These are phyloP conservation scores for Nasonia oneida DNA, from an alignment of 2,888 invertebrate genomes.

Conservation along the genomic window DNA sequence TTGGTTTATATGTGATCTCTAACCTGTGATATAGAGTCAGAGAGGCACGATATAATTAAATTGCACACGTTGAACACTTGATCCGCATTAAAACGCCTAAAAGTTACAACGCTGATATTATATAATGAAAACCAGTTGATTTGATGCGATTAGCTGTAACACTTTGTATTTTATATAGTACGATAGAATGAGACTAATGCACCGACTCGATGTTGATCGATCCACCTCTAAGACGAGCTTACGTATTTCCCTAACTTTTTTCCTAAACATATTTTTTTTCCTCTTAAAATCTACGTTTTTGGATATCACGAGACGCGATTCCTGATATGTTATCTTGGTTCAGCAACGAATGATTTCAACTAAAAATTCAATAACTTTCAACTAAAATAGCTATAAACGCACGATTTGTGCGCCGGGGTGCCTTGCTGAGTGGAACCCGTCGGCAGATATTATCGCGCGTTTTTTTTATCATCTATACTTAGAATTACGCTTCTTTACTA, in stretches of 20 bases:
- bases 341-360: constrained; percentile 72
- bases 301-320: constrained; percentile 59
- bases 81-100: constrained; percentile 35
- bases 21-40: constrained; percentile 36
- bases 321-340: constrained; percentile 78
- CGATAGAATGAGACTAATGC: constrained; percentile 54
- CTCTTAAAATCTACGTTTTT: constrained; percentile 43
- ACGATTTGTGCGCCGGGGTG: constrained; percentile 60
- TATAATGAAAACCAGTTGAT: constrained; percentile 48
- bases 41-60: constrained; percentile 50
- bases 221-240: constrained; percentile 53
- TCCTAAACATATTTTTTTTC: constrained; percentile 46
- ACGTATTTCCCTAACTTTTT: constrained; percentile 46
- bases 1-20: constrained; percentile 27
- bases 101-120: constrained; percentile 35
- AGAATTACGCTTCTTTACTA: constrained; percentile 55
- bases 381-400: constrained; percentile 64
- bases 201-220: constrained; percentile 59
- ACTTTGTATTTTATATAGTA: constrained; percentile 28
- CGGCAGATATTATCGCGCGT: constrained; percentile 43
- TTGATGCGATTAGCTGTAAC: constrained; percentile 24
- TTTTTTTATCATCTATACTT: constrained; percentile 50
- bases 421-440: constrained; percentile 72
- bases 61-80: constrained; percentile 55
- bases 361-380: constrained; percentile 66